Conservation (phyloP, 2,113 vertebrate species). For the Tamias sibiricus region DNA sequence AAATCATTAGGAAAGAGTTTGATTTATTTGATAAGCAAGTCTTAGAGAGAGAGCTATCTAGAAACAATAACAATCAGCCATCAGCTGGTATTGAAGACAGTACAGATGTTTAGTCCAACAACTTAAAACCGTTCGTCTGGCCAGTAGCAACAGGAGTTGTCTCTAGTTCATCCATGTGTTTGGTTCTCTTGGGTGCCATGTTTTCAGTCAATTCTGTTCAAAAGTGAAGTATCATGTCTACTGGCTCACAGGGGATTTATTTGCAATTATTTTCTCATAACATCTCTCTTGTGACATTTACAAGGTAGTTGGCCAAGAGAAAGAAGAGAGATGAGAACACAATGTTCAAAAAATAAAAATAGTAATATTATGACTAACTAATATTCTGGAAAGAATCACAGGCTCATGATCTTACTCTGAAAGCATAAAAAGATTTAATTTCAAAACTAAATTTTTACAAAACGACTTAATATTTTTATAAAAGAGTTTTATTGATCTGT, state of each 20-base stretch:
- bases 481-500: neutral
- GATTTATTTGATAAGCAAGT: no score
- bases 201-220: neutral
- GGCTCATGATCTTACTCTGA: neutral
- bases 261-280: neutral
- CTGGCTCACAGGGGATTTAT: neutral
- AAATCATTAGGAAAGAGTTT: no score
- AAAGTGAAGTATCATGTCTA: neutral
- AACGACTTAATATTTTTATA: neutral
- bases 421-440: slow-evolving; percentile 40
- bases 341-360: slow-evolving; percentile 11
- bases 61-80: neutral
- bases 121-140: neutral
- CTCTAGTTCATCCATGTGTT: neutral
- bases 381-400: neutral
- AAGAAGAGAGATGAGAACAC: neutral
- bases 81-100: neutral
- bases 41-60: neutral
- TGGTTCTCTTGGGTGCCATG: no score
- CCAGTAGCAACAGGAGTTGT: neutral
- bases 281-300: neutral
- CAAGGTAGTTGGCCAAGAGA: neutral
- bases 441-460: neutral
- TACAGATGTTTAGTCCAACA: neutral
- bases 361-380: neutral